phyloP scores from a whole-genome alignment of 53 echinoderm and acorn worm genomes.

The Hippasteria phrygiana region DNA sequence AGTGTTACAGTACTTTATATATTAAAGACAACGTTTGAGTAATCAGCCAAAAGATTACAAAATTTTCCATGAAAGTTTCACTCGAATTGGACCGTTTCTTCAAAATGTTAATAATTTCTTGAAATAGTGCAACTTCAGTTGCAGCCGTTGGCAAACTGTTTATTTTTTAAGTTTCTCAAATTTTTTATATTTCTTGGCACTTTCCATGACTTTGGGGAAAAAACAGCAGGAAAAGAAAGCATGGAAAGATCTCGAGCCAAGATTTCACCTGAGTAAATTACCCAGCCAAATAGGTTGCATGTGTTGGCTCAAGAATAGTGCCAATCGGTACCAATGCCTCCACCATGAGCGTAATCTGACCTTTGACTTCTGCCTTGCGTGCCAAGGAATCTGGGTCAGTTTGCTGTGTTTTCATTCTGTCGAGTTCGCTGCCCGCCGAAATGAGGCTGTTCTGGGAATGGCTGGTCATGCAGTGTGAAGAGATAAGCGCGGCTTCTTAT shows the following conservation, averaged over 20 bases:
- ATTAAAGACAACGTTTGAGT: too few relatives aligned
- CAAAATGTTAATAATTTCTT: too few relatives aligned
- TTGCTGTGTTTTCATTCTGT: not conserved
- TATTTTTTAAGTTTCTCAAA: too few relatives aligned
- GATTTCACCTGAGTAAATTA: not conserved
- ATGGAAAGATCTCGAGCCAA: not conserved
- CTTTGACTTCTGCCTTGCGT: not conserved
- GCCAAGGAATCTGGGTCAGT: not conserved
- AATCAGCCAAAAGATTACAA: too few relatives aligned
- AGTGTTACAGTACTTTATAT: too few relatives aligned
- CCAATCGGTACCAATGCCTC: not conserved
- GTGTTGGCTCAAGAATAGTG: constrained; percentile 5
- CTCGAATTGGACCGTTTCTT: too few relatives aligned
- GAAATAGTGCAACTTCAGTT: too few relatives aligned
- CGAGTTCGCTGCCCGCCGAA: not conserved
- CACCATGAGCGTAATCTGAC: not conserved
- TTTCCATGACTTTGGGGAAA: not conserved
- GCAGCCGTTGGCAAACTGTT: too few relatives aligned
- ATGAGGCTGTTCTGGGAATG: not conserved
- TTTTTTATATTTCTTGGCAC: too few relatives aligned
- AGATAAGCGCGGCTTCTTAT: too few relatives aligned
- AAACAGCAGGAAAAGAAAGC: not conserved
- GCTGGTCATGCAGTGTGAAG: too few relatives aligned
- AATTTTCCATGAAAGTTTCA: too few relatives aligned
- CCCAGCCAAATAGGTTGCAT: not conserved